Conservation (phyloP, 37 sponge, comb jelly and placozoan genomes). For the Cladorhizidae sp. region DNA sequence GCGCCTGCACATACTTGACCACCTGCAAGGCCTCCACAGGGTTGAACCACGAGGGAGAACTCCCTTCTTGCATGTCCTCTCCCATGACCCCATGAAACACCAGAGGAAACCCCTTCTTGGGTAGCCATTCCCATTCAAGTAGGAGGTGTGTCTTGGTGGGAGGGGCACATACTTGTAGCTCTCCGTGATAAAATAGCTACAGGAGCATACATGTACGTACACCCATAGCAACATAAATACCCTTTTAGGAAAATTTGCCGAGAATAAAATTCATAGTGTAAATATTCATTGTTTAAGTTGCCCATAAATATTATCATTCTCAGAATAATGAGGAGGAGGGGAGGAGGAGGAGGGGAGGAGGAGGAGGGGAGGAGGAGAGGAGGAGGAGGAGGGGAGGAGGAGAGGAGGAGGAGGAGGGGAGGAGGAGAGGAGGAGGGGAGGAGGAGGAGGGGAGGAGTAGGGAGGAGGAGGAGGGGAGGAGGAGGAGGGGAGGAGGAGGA, state of each 20-base stretch:
- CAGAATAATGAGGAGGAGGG: no score
- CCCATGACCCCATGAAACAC: conserved; percentile 80
- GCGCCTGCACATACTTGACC: conserved; percentile 32
- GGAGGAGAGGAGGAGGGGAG: no score
- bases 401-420: no score
- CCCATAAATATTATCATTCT: no score
- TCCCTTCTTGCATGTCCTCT: conserved; percentile 75
- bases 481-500: no score
- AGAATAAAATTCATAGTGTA: background rate
- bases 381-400: no score
- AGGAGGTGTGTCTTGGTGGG: conserved; percentile 25
- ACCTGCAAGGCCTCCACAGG: conserved; percentile 77
- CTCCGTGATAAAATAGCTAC: conserved; percentile 70
- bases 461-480: no score
- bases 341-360: no score
- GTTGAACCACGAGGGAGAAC: conserved; percentile 82
- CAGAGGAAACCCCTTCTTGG: conserved; percentile 64
- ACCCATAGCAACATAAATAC: background rate
- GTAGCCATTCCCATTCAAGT: conserved; percentile 50
- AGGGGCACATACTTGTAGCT: conserved; percentile 60
- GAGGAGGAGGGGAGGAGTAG: no score
- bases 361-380: no score
- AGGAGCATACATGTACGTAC: background rate
- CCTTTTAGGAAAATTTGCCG: background rate
- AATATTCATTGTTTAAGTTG: background rate